phyloP scores from a whole-genome alignment of 2,797 vertebrate genomes.

The Malacoraja senta region DNA sequence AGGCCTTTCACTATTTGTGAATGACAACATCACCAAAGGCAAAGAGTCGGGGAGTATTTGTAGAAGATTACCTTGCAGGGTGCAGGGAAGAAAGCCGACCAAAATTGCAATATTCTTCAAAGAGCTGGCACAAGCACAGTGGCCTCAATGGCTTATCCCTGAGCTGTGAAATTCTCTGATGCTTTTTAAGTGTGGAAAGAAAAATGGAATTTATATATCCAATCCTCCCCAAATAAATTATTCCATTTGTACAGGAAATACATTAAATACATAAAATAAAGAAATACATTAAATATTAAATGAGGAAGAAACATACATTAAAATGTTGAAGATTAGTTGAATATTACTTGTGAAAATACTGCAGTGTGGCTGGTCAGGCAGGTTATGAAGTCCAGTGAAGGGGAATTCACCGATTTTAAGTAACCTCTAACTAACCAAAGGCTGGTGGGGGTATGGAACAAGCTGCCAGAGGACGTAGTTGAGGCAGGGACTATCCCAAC shows the following conservation, averaged over 20 bases:
- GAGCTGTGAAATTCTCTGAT: background rate
- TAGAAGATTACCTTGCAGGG: background rate
- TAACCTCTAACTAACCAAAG: no score
- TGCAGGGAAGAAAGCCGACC: background rate
- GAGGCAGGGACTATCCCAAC: no score
- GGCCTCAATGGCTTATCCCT: background rate
- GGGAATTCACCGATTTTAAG: background rate
- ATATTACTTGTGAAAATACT: background rate
- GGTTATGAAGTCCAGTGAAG: background rate
- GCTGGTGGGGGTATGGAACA: no score
- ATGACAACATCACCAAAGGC: background rate
- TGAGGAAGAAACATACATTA: background rate
- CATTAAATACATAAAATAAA: slow-evolving; percentile 23
- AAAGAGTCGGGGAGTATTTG: no score
- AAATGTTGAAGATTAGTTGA: background rate
- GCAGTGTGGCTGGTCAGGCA: background rate
- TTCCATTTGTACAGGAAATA: background rate
- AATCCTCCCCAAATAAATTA: background rate
- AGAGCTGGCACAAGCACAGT: background rate
- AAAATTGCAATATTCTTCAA: background rate
- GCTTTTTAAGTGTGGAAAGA: no score
- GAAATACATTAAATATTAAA: slow-evolving; percentile 26
- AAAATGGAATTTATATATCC: background rate
- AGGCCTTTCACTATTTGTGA: no score
- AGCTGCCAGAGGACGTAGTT: no score